Evolutionary conservation across 2,888 invertebrate species (phyloP), one percentile per base, ranked within the genome.

Genomic region (Sminthurides aquaticus): DNA sequence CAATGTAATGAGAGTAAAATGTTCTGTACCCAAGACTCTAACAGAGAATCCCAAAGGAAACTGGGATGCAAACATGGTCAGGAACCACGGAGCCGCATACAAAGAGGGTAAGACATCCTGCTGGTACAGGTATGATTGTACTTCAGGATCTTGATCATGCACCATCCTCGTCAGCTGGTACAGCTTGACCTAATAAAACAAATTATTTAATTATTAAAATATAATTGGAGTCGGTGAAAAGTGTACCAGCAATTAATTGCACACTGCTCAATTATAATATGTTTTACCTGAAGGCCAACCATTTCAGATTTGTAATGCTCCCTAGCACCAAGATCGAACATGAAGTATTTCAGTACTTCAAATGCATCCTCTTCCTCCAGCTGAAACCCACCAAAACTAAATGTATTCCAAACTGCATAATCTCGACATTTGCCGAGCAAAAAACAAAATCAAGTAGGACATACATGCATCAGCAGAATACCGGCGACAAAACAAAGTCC

Each of bases 401-500:
- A n/a, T n/a, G n/a, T n/a, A n/a, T n/a, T n/a, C n/a, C n/a, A n/a
- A n/a, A n/a, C n/a, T n/a, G n/a, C n/a, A n/a, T n/a, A 55, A 28
- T 27, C 22, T 15, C 11, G 25, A 27, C 11, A 25, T 57, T 11
- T 26, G 24, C 8, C 25, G 8, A 57, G 8, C 8, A 11, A 57
- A 22, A 61, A 3, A 25, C 8, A 2, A 61, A 54, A 54, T 55
- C 28, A 56, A 54, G 2, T 15, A 15, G 34, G 24, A 60, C 89
- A 86, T 79, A 95, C 95, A 80, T 98, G 97, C 74, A 98, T 81
- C 11, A 98, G 81, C 1, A 98, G 81, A 0, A 96, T 87, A 15
- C 95, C 97, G 67, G 95, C 96, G 1, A 97, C 92, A 77, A 97
- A 98, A 76, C 94, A 94, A 11, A 97, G 83, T 0, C 97, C 97